Evolutionary conservation across 2,113 vertebrate genomes (phyloP).

Genomic region (Lasiurus cinereus): DNA sequence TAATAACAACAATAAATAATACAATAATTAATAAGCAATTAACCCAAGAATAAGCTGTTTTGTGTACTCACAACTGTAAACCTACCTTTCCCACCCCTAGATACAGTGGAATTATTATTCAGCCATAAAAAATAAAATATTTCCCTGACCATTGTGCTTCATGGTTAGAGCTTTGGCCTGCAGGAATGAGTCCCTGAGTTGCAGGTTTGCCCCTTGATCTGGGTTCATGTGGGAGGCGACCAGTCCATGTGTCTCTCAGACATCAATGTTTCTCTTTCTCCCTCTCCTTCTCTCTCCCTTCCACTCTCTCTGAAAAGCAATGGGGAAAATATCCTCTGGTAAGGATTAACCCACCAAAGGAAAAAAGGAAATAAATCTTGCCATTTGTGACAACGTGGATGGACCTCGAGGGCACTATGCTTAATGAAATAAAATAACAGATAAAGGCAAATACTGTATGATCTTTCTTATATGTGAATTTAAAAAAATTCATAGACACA

Average conservation of each 20-base stretch:
- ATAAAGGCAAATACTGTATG: background rate
- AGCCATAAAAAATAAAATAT: background rate
- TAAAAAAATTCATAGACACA: background rate
- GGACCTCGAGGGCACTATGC: background rate
- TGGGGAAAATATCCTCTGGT: no score
- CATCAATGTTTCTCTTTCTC: no score
- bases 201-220: no score
- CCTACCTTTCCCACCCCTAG: background rate
- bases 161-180: no score
- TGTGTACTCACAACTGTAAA: background rate
- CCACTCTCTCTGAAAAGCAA: no score
- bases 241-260: no score
- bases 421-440: background rate
- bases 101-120: background rate
- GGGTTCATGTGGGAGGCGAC: no score
- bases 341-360: background rate
- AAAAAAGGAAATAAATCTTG: background rate
- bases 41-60: background rate
- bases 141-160: no score
- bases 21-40: background rate
- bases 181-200: no score
- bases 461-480: background rate
- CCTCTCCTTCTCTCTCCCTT: no score
- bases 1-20: background rate
- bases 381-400: background rate